phyloP scores from a whole-genome alignment of 2,113 vertebrate species.

The Aegotheles bennettii region DNA sequence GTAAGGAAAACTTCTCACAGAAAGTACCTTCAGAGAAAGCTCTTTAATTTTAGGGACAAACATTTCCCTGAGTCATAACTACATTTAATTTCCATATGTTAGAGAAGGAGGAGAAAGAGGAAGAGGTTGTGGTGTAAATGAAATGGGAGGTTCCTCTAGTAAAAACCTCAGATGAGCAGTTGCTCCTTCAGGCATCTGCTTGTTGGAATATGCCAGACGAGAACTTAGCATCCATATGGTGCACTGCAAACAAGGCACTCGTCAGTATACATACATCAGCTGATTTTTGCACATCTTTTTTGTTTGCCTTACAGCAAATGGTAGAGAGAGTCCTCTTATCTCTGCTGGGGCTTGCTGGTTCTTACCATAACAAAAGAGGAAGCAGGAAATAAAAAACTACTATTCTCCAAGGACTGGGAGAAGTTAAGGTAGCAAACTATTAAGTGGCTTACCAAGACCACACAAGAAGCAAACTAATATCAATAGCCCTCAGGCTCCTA shows the following conservation, averaged over 20 bases:
- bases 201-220: not conserved
- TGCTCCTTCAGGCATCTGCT: slow-evolving; percentile 37
- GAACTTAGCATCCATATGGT: slow-evolving; percentile 31
- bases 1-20: not conserved
- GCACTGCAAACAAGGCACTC: not conserved
- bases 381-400: not conserved
- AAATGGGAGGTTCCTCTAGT: not conserved
- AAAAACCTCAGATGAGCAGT: slow-evolving; percentile 27
- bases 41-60: not conserved
- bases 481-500: not conserved
- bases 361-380: not conserved
- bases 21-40: not conserved
- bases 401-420: not conserved
- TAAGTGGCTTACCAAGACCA: not conserved
- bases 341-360: not conserved
- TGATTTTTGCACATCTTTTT: not conserved
- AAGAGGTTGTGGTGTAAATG: not conserved
- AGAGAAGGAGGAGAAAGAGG: not conserved
- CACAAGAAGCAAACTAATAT: not conserved
- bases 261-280: not conserved
- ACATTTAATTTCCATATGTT: not conserved
- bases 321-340: not conserved
- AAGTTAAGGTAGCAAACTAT: rapidly evolving
- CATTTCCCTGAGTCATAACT: not conserved
- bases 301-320: not conserved